Base-by-base conservation (phyloP, 2,888 invertebrate genomes). In the Synergus itoensis region DNA sequence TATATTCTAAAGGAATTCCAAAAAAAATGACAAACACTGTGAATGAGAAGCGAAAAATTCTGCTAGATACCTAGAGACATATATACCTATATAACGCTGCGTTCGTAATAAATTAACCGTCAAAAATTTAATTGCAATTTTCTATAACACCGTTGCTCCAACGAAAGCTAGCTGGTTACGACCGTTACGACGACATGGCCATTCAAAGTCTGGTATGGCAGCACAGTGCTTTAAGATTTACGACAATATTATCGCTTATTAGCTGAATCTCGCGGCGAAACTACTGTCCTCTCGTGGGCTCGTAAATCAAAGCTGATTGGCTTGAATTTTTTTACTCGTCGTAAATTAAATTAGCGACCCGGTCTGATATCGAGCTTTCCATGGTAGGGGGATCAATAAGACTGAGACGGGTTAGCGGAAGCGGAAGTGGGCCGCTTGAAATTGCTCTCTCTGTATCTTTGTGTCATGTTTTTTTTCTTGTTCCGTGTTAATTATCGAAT, bases 51-150 rank as follows among this genome's bases (percentile, higher is more conserved):
- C 18, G 53, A 53, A 53, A 73, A 73, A 53, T 73, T 53, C 53
- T 57, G 57, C 36, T 36, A 16, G 53, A 57, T 73, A 73, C 53
- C 53, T 73, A 53, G 36, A 73, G 36, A 40, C 53, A 73, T 57
- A n/a, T 28, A 28, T 53, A 40, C 53, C 57, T 57, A n/a, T 28
- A 28, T 53, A 73, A 73, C 36, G 40, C 53, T 57, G 67, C 77
- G 76, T 48, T 63, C 65, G 45, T 79, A 57, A 82, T 82, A 82
- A 80, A 80, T 82, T 79, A 82, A 43, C 63, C 62, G 76, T 80
- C 69, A 79, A 80, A 82, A 80, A 82, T 82, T 77, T 80, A 78
- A 82, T 82, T 80, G 80, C 82, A 80, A 82, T 82, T 82, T 82
- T 78, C 77, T 73, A 76, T 73, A 76, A 79, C 78, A 77, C 76